These are phyloP conservation scores for Idaea aversata DNA, from an alignment of 2,888 invertebrate genomes.

Conservation along the genomic window DNA sequence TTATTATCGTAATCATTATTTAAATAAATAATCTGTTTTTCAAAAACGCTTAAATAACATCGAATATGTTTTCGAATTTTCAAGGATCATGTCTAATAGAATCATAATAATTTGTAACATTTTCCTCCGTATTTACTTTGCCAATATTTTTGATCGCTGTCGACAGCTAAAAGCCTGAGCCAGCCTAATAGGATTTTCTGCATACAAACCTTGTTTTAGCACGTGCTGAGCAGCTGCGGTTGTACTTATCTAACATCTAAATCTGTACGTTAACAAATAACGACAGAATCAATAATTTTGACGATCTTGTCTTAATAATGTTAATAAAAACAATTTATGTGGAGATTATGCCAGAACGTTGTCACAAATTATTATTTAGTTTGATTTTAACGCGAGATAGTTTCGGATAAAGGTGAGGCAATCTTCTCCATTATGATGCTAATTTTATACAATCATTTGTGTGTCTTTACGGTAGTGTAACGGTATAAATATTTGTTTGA, in stretches of 20 bases:
- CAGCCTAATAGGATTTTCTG: not conserved
- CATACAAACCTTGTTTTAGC: not conserved
- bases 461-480: slow-evolving; percentile 24
- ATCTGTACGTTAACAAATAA: not conserved
- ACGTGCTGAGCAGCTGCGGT: not conserved
- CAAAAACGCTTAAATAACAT: too few species aligned
- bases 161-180: too few species aligned
- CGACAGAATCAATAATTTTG: slow-evolving; percentile 1
- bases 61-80: too few species aligned
- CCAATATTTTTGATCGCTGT: too few species aligned
- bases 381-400: slow-evolving; percentile 34
- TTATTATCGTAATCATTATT: too few species aligned
- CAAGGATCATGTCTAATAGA: too few species aligned
- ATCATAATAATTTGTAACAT: too few species aligned
- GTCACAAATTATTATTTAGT: slow-evolving; percentile 35
- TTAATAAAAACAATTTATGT: slow-evolving; percentile 20
- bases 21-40: too few species aligned
- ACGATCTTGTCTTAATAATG: slow-evolving; percentile 11
- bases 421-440: slow-evolving; percentile 48
- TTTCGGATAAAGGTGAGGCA: slow-evolving; percentile 41
- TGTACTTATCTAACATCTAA: not conserved
- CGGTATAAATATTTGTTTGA: slow-evolving; percentile 7
- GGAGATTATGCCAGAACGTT: slow-evolving; percentile 30
- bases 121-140: too few species aligned
- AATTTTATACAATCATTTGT: slow-evolving; percentile 45